A percentile compares a stretch with the other conserved stretches of the same genome.
Conservation (phyloP, 2,797 vertebrate genomes). For the Uromys caudimaculatus region DNA sequence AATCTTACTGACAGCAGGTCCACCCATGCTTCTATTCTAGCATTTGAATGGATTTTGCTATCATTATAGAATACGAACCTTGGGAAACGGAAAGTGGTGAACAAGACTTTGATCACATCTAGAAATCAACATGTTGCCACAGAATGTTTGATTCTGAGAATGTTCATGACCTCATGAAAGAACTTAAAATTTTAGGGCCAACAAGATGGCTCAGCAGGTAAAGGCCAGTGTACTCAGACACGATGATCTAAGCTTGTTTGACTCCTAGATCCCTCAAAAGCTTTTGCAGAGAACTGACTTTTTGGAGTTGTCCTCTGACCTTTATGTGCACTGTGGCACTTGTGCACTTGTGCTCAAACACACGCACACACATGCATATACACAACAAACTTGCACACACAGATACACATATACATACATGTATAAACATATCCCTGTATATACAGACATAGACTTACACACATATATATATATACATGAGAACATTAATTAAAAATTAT, state of each 20-base stretch:
- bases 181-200: not conserved
- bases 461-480: no score
- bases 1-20: not conserved
- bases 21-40: not conserved
- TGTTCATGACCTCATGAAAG: not conserved
- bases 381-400: not conserved
- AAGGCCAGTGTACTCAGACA: not conserved
- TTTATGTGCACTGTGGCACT: not conserved
- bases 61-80: not conserved
- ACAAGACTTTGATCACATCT: not conserved
- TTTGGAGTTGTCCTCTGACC: not conserved
- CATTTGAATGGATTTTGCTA: slow-evolving; percentile 6
- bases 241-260: not conserved
- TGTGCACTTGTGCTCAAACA: not conserved
- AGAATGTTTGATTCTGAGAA: slow-evolving; percentile 23
- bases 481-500: not conserved
- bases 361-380: not conserved
- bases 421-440: not conserved
- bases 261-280: not conserved
- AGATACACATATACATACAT: not conserved
- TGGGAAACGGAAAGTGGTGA: not conserved
- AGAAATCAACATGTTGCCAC: not conserved
- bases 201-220: not conserved
- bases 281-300: not conserved
- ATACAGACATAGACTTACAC: not conserved